Evolutionary conservation across 2,888 invertebrate genomes (phyloP).

Genomic region (Aphodius granarius): DNA sequence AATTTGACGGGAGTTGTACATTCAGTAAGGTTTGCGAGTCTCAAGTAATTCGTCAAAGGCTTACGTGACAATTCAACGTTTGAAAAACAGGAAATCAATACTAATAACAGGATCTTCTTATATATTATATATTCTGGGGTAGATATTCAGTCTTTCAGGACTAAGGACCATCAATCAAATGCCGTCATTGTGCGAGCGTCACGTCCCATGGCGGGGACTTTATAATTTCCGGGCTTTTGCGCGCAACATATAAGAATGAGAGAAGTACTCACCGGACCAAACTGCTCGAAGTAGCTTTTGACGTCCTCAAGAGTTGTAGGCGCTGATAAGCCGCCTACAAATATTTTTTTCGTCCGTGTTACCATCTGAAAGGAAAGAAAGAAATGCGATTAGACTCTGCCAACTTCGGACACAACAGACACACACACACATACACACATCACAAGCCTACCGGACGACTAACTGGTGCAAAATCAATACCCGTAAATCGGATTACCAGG

Average conservation of each 20-base stretch:
- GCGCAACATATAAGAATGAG: constrained; percentile 10
- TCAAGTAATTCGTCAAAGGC: no score
- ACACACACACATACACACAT: background rate
- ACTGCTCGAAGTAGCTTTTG: constrained; percentile 99
- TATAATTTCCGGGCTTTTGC: constrained; percentile 20
- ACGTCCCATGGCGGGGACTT: constrained; percentile 9
- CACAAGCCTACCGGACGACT: background rate
- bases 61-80: no score
- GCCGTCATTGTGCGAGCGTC: background rate
- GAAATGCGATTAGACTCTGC: constrained; percentile 12
- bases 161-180: constrained; percentile 2
- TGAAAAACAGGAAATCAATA: background rate
- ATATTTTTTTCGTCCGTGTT: constrained; percentile 99
- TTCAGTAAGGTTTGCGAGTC: no score
- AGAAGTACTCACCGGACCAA: constrained; percentile 91
- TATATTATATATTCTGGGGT: background rate
- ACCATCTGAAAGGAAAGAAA: constrained; percentile 80
- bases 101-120: background rate
- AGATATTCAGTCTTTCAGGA: background rate
- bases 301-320: constrained; percentile 99
- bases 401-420: constrained; percentile 1
- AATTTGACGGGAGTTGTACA: background rate
- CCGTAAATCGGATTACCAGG: constrained; percentile 23
- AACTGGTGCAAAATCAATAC: constrained; percentile 22
- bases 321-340: constrained; percentile 99